Percentiles rank a stretch among this genome's conserved stretches.
Conservation (phyloP, 2,888 invertebrate genomes). For the Cetonia aurata region DNA sequence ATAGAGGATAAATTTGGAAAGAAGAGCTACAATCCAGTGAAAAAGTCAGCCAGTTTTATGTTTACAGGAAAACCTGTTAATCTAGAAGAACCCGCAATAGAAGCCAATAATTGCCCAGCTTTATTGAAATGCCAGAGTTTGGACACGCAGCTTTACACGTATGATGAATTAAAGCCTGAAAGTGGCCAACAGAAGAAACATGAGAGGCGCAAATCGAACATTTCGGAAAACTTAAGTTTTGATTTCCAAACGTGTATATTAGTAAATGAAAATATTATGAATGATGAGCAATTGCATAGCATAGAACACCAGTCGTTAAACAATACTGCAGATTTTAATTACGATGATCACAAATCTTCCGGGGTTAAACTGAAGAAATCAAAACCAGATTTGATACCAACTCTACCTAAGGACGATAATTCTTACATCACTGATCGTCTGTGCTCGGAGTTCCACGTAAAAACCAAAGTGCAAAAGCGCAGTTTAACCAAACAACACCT, state of each 20-base stretch:
- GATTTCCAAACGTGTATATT: constrained; percentile 63
- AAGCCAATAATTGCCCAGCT: constrained; percentile 56
- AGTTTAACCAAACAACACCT: constrained; percentile 53
- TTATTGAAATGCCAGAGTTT: constrained; percentile 62
- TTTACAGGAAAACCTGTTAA: constrained; percentile 61
- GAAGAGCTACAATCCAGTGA: constrained; percentile 62
- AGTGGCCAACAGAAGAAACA: constrained; percentile 31
- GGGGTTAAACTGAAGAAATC: constrained; percentile 55
- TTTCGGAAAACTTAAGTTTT: constrained; percentile 58
- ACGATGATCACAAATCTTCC: constrained; percentile 55
- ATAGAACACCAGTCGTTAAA: constrained; percentile 52
- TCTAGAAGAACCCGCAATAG: constrained; percentile 55
- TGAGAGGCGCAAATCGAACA: constrained; percentile 53
- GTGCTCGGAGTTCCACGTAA: constrained; percentile 79
- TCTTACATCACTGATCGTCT: constrained; percentile 78
- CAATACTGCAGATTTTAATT: constrained; percentile 53
- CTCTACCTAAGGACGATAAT: constrained; percentile 62
- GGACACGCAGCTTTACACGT: constrained; percentile 59
- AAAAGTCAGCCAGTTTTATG: constrained; percentile 64
- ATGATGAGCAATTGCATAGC: constrained; percentile 48
- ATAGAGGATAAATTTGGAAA: constrained; percentile 76
- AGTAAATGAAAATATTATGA: constrained; percentile 56
- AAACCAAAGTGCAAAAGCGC: constrained; percentile 70
- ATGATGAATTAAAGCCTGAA: constrained; percentile 49
- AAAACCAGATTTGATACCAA: constrained; percentile 62